Evolutionary conservation across 1,140 invertebrate genomes (phyloP), one percentile per base, ranked within the genome.

Genomic region (Platorchestia sp.): DNA sequence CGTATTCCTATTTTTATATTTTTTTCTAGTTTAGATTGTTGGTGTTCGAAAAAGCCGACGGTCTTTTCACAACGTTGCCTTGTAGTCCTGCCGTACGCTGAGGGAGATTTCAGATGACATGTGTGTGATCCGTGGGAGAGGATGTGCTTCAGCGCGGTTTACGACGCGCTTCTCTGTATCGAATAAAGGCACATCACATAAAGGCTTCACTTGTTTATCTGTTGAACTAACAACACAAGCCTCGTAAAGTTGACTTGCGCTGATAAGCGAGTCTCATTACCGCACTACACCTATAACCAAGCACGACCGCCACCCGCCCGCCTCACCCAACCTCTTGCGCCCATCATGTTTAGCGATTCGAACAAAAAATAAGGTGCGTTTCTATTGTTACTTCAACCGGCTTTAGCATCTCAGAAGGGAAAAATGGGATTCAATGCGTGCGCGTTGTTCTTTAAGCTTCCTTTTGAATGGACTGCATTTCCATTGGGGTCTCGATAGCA

Each of bases 191-290:
- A 90, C 87, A 43, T 90, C 87, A 42, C 44, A 43, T 43, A 43
- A 43, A 43, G 87, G 87, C 45, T 47, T 45, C 47, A 27, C 41
- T 93, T 93, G 91, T 93, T 93, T 93, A 93, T 93, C 91, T 93
- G 19, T 47, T 93, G 44, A 93, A 93, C 91, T 93, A 93, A 93
- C 91, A 93, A 44, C 40, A 93, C 43, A 40, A 45, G 45, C 44
- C 91, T 93, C 91, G 44, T 45, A 93, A 93, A 93, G 36, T 44
- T 93, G 91, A 27, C 91, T 45, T 93, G 36, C 45, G 40, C 91
- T 45, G 91, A 93, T 93, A 45, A 93, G 43, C 45, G 44, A 10
- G 36, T 47, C 91, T 93, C 45, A 44, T 93, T 44, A 44, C 43
- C 41, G n/a, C 87, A 89, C n/a, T 42, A 42, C 87, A 89, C 43